These are phyloP conservation scores for Dynastes tityus DNA, from an alignment of 2,888 invertebrate genomes.

Conservation along the genomic window DNA sequence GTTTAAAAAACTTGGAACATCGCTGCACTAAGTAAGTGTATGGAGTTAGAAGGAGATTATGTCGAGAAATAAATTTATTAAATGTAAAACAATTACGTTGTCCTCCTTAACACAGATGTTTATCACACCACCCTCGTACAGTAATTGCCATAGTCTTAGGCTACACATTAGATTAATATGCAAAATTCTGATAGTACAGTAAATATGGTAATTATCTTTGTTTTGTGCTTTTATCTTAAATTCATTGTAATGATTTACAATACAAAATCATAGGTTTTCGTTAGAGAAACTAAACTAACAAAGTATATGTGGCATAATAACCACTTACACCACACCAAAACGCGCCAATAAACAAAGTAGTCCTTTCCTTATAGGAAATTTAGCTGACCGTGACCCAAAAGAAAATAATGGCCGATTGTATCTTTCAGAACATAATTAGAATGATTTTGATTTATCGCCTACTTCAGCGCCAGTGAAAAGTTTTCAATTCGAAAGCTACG, in stretches of 20 bases:
- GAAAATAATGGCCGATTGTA: background rate
- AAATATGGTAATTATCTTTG: background rate
- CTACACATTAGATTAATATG: too few relatives aligned
- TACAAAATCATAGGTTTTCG: background rate
- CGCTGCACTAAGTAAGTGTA: too few relatives aligned
- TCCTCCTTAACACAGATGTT: too few relatives aligned
- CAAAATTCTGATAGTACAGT: background rate
- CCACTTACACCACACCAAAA: background rate
- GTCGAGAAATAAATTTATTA: too few relatives aligned
- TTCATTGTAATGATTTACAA: background rate
- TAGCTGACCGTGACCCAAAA: conserved; percentile 1
- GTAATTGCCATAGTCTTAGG: too few relatives aligned
- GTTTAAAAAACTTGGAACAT: too few relatives aligned
- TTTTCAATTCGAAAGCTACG: too few relatives aligned
- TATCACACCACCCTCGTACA: too few relatives aligned
- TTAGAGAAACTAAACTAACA: background rate
- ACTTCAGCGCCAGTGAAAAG: too few relatives aligned
- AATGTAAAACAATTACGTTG: too few relatives aligned
- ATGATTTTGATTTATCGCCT: background rate
- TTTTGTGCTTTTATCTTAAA: background rate
- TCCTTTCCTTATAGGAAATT: conserved; percentile 6
- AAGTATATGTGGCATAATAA: background rate
- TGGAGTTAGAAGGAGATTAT: too few relatives aligned
- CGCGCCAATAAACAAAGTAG: background rate
- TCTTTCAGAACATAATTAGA: background rate